Base-by-base conservation (phyloP, 1,140 invertebrate genomes). In the Heliconius eleuchia region DNA sequence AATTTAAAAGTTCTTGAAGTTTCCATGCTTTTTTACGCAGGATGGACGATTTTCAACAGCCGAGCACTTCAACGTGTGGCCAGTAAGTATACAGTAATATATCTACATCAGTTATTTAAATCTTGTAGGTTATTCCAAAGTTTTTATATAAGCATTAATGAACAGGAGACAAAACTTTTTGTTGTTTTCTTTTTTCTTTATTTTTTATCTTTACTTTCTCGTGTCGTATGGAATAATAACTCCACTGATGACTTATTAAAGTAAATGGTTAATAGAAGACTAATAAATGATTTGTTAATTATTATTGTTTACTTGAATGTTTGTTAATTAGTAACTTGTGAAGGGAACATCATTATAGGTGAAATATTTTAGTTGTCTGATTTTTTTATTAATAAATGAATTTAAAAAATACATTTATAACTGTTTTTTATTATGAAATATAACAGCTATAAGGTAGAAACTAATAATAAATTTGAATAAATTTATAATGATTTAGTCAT, bases 21-120 rank as follows among this genome's bases (percentile, higher is more conserved):
- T 92, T 91, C 90, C 91, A 91, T 92, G 91, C 82, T 90, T 88
- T 87, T 85, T 86, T 85, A 84, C 84, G 84, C 86, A 84, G 84
- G 83, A 91, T 92, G 91, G 88, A 88, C 76, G 84, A 88, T 83
- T 86, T 85, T 80, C 84, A 83, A 78, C 81, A 85, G 77, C 79
- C 89, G 76, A 90, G 85, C 81, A 85, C 87, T 74, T 86, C 89
- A 78, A 85, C 86, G 73, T 82, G 84, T 85, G 81, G 80, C 76
- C 84, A 88, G 91, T 92, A 81, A 92, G 91, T 92, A 87, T 71
- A 30, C 16, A 37, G 34, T 16, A 27, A 66, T 27, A 66, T 27
- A 27, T 27, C 4, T 66, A 30, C 8, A 66, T 57, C 3, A 23
- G 4, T 23, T 57, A 19, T 60, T 46, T 8, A 60, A 60, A 27